Evolutionary conservation across 2,797 vertebrate genomes (phyloP).

Genomic region (Synanceia verrucosa): DNA sequence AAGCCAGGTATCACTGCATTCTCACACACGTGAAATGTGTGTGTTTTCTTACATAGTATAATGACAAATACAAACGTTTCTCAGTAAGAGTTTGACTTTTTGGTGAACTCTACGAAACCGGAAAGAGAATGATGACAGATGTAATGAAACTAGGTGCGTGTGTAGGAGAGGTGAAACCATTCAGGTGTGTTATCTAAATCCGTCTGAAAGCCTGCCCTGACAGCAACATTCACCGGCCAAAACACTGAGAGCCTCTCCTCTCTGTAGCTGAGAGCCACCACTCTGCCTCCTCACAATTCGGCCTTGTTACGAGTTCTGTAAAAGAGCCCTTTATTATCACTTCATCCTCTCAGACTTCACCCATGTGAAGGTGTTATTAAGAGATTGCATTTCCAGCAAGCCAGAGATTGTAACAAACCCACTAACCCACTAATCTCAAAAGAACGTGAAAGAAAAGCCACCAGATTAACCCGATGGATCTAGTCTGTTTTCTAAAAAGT

Average conservation of each 20-base stretch:
- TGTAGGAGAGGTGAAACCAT: conserved; percentile 39
- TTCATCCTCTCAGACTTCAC: conserved; percentile 63
- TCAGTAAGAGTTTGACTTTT: conserved; percentile 36
- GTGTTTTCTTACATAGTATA: background rate
- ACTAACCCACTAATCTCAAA: conserved; percentile 47
- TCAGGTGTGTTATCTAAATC: conserved; percentile 54
- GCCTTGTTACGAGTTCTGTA: conserved; percentile 66
- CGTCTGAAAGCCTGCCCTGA: conserved; percentile 60
- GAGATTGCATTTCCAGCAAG: conserved; percentile 70
- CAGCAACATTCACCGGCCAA: conserved; percentile 37
- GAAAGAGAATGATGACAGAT: conserved; percentile 28
- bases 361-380: conserved; percentile 76
- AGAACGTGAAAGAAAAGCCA: conserved; percentile 47
- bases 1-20: conserved; percentile 15
- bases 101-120: conserved; percentile 23
- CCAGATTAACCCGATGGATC: conserved; percentile 44
- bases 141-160: background rate
- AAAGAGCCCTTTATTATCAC: conserved; percentile 74
- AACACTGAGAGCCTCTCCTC: conserved; percentile 54
- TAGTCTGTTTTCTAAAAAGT: conserved; percentile 29
- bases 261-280: conserved; percentile 49
- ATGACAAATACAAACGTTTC: background rate
- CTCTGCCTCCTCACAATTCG: conserved; percentile 69
- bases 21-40: conserved; percentile 21
- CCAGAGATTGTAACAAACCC: conserved; percentile 50